Base-by-base conservation (phyloP, 2,888 invertebrate genomes). In the Bimastos eiseni region DNA sequence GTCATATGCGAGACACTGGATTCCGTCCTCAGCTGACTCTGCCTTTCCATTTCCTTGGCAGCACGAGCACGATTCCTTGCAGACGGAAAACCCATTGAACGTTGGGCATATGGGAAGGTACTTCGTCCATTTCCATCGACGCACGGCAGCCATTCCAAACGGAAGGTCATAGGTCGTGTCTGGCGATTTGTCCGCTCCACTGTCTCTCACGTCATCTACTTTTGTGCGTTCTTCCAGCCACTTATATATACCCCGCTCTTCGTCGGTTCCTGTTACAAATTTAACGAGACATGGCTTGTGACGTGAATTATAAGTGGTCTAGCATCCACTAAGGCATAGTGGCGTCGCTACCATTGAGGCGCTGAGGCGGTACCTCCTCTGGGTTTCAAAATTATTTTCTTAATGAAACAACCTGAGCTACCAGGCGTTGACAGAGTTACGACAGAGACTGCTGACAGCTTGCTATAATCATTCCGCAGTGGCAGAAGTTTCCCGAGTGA, bases 81-180 rank as follows among this genome's bases (percentile, higher is more conserved):
- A 70, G n/a, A 70, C 11, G 70, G 70, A 70, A 70, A 70, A 70
- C n/a, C 70, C 70, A n/a, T 30, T 70, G 41, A 92, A 92, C 33
- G 92, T 91, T 37, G 92, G 92, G n/a, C 90, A 89, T 44, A 92
- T 89, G 30, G 92, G 92, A 17, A 92, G 30, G 90, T 89, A 92
- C 17, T 83, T 36, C 13, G 92, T 91, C 91, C 91, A 92, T 49
- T 84, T 90, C 91, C 88, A 90, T 38, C 83, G 38, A 37, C 38
- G 37, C 37, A 92, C 36, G 21, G 34, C 84, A 49, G 38, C 88
- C 90, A 90, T 90, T 34, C 90, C 84, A 30, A 86, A 41, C 6
- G 92, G 91, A 19, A 92, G 89, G 55, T 92, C 91, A 83, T 91
- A 92, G 38, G 70, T 38, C 30, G 36, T 70, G 41, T 70, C 70